Percentiles rank a stretch among this genome's conserved stretches.
These are phyloP conservation scores for Steinernema feltiae DNA, from an alignment of 1,140 invertebrate species.

Conservation along the genomic window DNA sequence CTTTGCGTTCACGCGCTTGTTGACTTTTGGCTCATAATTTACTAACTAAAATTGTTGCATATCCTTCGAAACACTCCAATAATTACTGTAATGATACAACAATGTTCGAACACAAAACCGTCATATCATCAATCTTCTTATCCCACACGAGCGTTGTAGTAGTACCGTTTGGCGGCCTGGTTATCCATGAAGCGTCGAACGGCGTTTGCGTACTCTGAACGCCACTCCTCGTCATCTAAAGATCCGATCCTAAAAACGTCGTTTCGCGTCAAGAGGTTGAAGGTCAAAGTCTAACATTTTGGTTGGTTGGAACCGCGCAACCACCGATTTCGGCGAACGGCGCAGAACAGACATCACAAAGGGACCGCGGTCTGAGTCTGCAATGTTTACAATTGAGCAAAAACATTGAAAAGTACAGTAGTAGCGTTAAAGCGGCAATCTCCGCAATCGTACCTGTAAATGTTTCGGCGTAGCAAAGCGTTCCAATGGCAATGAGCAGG, in stretches of 20 bases:
- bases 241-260: background rate
- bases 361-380: background rate
- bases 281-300: background rate
- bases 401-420: no score
- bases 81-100: background rate
- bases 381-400: background rate
- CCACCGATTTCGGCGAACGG: background rate
- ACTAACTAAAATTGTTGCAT: background rate
- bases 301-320: background rate
- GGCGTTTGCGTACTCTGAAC: background rate
- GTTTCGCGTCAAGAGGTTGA: background rate
- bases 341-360: background rate
- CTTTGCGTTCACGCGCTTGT: background rate
- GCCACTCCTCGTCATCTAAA: background rate
- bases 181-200: background rate
- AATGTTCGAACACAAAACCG: no score
- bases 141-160: slow-evolving; percentile 5
- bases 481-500: background rate
- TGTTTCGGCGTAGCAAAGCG: background rate
- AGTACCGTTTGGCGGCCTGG: background rate
- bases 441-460: no score
- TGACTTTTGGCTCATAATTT: background rate
- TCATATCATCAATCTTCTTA: background rate
- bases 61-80: background rate
- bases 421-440: no score